phyloP scores from a whole-genome alignment of 1,140 invertebrate species.

The Drosophila prosaltans region DNA sequence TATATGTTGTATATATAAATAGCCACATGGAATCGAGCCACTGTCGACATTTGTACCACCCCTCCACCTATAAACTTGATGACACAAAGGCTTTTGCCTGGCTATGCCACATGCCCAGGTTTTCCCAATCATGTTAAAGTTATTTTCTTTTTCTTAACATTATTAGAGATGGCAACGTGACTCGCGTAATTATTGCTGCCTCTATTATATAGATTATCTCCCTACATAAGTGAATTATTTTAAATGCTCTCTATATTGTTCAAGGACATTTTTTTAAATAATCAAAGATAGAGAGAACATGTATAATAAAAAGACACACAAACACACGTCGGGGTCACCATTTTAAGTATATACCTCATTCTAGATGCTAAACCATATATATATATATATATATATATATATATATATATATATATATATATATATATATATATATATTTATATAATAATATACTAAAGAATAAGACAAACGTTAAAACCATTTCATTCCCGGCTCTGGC shows the following conservation, averaged over 20 bases:
- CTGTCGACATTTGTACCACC: not conserved
- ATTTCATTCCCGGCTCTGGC: too few relatives aligned
- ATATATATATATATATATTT: not conserved
- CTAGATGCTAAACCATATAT: not conserved
- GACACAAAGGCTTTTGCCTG: constrained; percentile 11
- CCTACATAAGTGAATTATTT: too few relatives aligned
- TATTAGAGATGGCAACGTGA: constrained; percentile 15
- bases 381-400: not conserved
- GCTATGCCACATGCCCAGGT: constrained; percentile 12
- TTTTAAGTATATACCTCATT: not conserved
- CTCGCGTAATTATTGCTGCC: not conserved
- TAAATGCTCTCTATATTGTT: too few relatives aligned
- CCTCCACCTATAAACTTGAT: not conserved
- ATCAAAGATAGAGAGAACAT: too few relatives aligned
- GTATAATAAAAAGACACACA: too few relatives aligned
- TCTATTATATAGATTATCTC: too few relatives aligned
- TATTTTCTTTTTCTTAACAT: constrained; percentile 13
- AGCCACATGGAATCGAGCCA: not conserved
- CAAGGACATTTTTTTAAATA: too few relatives aligned
- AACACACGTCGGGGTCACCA: not conserved
- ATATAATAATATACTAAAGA: too few relatives aligned
- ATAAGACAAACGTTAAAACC: too few relatives aligned
- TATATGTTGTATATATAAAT: not conserved
- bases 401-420: not conserved
- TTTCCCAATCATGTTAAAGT: constrained; percentile 17